These are phyloP conservation scores for Mormoops blainvillei DNA, from an alignment of 2,113 vertebrate genomes.

Conservation along the genomic window DNA sequence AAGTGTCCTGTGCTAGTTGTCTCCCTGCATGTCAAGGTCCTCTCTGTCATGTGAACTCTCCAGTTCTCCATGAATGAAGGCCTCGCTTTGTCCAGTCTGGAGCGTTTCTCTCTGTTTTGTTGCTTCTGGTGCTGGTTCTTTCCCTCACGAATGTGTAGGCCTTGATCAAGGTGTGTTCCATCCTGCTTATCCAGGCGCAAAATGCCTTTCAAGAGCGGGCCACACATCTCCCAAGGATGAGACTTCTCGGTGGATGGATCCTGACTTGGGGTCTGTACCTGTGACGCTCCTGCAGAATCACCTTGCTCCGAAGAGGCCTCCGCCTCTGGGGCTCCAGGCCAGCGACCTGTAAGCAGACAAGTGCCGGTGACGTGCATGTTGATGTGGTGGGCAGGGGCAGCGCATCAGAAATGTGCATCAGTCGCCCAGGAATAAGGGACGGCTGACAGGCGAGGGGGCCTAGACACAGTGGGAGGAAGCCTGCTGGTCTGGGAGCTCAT, in stretches of 20 bases:
- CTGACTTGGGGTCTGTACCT: not conserved
- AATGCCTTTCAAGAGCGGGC: not conserved
- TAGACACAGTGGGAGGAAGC: not conserved
- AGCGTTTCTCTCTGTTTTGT: not conserved
- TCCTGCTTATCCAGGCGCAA: not conserved
- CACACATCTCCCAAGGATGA: not conserved
- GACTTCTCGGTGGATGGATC: not conserved
- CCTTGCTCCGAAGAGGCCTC: not conserved
- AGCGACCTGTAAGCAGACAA: slow-evolving; percentile 2
- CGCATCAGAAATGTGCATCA: not conserved
- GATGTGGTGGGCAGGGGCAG: not conserved
- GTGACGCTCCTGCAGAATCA: not conserved
- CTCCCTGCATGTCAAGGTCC: not conserved
- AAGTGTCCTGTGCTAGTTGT: not conserved
- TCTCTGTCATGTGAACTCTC: not conserved
- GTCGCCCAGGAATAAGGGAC: not conserved
- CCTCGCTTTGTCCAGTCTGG: not conserved
- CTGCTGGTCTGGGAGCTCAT: too few species aligned
- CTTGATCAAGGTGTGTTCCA: not conserved
- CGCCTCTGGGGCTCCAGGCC: not conserved
- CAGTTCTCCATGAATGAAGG: not conserved
- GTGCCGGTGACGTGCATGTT: not conserved
- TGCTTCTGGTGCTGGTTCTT: not conserved
- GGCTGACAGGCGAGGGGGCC: not conserved
- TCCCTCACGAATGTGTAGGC: not conserved